Base-by-base conservation (phyloP, 2,113 vertebrate genomes). In the Prunella fulvescens region DNA sequence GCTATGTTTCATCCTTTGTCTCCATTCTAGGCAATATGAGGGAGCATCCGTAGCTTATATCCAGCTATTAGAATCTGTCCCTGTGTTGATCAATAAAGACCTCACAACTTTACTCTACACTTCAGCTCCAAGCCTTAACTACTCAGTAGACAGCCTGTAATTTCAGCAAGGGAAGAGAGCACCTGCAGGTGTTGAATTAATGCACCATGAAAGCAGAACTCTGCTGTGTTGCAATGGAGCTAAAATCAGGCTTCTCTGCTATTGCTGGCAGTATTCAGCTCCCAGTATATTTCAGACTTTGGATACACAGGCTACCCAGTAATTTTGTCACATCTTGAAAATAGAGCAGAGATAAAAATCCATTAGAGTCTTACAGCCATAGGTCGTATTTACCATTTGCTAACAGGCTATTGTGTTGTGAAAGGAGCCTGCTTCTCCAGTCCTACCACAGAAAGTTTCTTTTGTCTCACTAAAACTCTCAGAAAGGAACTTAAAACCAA, bases 281-380 rank as follows among this genome's bases (percentile, higher is more conserved):
- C 72, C 91, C 81, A 88, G 94, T 96, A 67, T 65, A 51, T 92
- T 97, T 96, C 95, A 96, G 90, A 93, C 92, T 97, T 96, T 50
- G 72, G 64, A 29, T 91, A 89, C 66, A 39, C 11, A 91, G 76
- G 53, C 91, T 96, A 95, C 94, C 96, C 94, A 94, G 82, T 81
- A 96, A 97, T 98, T 97, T 97, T 95, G 88, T 91, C 92, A 92
- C 93, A 97, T 97, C 85, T 93, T 95, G 93, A 96, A 97, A 97
- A 97, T 54, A 93, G 85, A 94, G 83, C 56, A 83, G 71, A 73
- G 66, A 92, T 77, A 86, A 89, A 97, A 97, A 86, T 93, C 91
- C 91, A 93, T 96, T 97, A 92, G 73, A 92, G 51, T 97, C 88
- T 95, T 95, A 91, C 73, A 97, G 93, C 76, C 94, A 93, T 80